Evolutionary conservation across 2,797 vertebrate species (phyloP), one percentile per base, ranked within the genome.

Genomic region (Decapterus maruadsi): DNA sequence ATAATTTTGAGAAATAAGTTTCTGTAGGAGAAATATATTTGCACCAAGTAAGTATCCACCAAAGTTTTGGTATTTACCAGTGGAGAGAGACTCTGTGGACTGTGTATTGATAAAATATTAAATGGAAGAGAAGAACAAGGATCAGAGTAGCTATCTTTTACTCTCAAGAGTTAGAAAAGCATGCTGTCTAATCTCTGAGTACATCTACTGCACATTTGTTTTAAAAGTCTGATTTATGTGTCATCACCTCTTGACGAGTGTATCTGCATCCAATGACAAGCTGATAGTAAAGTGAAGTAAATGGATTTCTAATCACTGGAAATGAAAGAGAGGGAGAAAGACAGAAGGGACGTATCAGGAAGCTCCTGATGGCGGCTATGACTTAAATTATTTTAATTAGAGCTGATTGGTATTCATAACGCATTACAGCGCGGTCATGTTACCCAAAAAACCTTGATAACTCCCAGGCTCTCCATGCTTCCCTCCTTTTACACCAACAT

Each of bases 401-500:
- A 53, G 16, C 12, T 60, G 36, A 84, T 90, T 84, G 48, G 69
- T 82, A 86, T 91, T 89, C 81, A 77, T 72, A 67, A 16, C 1
- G 6, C 46, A 72, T 83, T 62, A 72, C 45, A 46, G 22, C 70
- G 65, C 65, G 68, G 72, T 70, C 72, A 65, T 81, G 68, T 82
- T 83, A 55, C 80, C 77, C 67, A 53, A 74, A 86, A 88, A 79
- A 68, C 66, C 48, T 75, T 80, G 80, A 87, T 79, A 81, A 83
- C 58, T 79, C 71, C 54, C 55, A 54, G 46, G 38, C n/a, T 82
- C 8, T 80, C 71, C 14, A 26, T 46, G 68, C 73, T 50, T 70
- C 16, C 26, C 31, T 58, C 67, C 38, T 50, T 72, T 78, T 62
- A 77, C 34, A 59, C 65, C 69, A 60, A 83, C 67, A 73, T 68